These are phyloP conservation scores for Erethizon dorsatum DNA, from an alignment of 2,797 vertebrate species.

Conservation along the genomic window DNA sequence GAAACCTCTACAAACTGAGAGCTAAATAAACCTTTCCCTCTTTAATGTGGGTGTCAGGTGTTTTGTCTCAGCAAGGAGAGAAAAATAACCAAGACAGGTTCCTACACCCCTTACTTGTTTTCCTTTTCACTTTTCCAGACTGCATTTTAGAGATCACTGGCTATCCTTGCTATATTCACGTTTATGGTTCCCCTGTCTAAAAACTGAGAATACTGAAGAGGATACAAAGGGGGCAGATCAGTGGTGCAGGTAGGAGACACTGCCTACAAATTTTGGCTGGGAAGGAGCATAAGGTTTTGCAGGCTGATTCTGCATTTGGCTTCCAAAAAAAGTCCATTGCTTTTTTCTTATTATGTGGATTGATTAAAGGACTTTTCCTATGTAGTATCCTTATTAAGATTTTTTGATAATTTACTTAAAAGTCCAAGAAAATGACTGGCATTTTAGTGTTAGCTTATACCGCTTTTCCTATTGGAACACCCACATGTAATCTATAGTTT, in stretches of 20 bases:
- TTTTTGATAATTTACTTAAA: constrained; percentile 78
- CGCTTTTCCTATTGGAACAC: background rate
- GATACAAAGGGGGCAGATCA: background rate
- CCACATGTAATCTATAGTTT: constrained; percentile 8
- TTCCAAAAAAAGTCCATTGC: constrained; percentile 43
- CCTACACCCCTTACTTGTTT: background rate
- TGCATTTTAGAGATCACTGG: background rate
- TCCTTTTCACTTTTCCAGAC: background rate
- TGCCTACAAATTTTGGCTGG: background rate
- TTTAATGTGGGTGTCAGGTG: no score
- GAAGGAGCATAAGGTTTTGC: constrained; percentile 37
- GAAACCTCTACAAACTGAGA: no score
- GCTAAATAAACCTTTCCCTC: no score
- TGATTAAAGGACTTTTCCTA: constrained; percentile 65
- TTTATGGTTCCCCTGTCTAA: background rate
- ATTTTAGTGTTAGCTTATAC: background rate
- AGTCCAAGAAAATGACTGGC: constrained; percentile 66
- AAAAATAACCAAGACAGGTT: no score
- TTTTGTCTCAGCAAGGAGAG: no score
- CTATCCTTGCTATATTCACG: background rate
- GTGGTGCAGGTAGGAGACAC: fast-evolving
- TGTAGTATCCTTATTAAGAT: constrained; percentile 44
- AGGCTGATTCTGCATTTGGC: constrained; percentile 51
- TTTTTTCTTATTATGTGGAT: constrained; percentile 57
- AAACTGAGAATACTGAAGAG: background rate